Percentiles rank a stretch among this genome's conserved stretches.
These are phyloP conservation scores for Entelurus aequoreus DNA, from an alignment of 2,113 vertebrate species.

Conservation along the genomic window DNA sequence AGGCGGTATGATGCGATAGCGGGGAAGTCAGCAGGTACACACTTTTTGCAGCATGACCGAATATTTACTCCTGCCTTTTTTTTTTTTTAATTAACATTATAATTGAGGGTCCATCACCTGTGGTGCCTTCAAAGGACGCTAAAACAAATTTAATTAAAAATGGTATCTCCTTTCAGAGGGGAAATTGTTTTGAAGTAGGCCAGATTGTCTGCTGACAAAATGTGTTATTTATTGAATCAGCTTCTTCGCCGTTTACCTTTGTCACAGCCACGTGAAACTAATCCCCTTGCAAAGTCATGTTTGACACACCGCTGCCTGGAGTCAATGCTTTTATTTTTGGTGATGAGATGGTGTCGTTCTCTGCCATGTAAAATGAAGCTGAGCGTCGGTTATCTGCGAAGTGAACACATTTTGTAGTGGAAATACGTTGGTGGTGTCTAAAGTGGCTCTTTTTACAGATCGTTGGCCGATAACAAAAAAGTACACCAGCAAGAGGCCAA, in stretches of 20 bases:
- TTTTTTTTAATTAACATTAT: slow-evolving; percentile 74
- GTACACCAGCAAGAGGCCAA: slow-evolving; percentile 38
- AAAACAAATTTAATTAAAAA: slow-evolving; percentile 77
- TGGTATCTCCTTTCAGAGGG: slow-evolving; percentile 64
- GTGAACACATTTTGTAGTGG: slow-evolving; percentile 8
- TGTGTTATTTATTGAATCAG: slow-evolving; percentile 65
- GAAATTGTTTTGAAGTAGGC: slow-evolving; percentile 72
- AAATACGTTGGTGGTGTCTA: too few species aligned
- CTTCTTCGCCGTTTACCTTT: slow-evolving; percentile 43
- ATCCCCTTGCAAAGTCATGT: slow-evolving; percentile 38
- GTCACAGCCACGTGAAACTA: slow-evolving; percentile 44
- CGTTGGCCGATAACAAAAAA: slow-evolving; percentile 25
- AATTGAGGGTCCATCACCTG: slow-evolving; percentile 76
- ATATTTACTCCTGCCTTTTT: slow-evolving; percentile 62
- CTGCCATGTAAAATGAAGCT: slow-evolving; percentile 18
- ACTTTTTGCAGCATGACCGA: slow-evolving; percentile 39
- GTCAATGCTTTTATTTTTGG: slow-evolving; percentile 11
- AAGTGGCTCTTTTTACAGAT: slow-evolving; percentile 24
- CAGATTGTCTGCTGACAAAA: slow-evolving; percentile 69
- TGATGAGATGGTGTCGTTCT: slow-evolving; percentile 35
- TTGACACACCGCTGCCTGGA: slow-evolving; percentile 11
- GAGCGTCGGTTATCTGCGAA: slow-evolving; percentile 19
- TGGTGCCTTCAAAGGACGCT: slow-evolving; percentile 68
- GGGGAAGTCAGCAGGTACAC: slow-evolving; percentile 50
- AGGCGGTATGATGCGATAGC: slow-evolving; percentile 67